These are phyloP conservation scores for Lucilia cuprina DNA, from an alignment of 1,140 invertebrate species.

Conservation along the genomic window DNA sequence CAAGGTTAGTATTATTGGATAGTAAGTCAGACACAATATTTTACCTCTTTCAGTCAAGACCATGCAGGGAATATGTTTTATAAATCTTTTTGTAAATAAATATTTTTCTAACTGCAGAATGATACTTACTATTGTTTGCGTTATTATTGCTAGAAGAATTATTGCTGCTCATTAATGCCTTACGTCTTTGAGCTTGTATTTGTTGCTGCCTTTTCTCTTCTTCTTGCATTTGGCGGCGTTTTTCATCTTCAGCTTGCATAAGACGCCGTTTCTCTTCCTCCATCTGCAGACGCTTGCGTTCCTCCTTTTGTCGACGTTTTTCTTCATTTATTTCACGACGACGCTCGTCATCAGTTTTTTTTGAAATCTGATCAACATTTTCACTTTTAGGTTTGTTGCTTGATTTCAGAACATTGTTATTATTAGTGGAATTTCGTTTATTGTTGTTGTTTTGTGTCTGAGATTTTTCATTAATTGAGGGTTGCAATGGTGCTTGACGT, in stretches of 20 bases:
- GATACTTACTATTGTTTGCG: no score
- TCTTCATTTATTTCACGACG: constrained; percentile 66
- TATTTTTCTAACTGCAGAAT: no score
- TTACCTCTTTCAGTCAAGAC: no score
- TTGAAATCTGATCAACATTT: constrained; percentile 46
- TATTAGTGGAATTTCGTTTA: constrained; percentile 27
- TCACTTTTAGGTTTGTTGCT: constrained; percentile 37
- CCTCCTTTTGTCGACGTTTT: constrained; percentile 61
- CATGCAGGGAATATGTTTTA: no score
- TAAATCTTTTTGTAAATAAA: no score
- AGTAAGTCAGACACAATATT: no score
- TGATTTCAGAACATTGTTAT: constrained; percentile 40
- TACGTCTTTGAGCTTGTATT: constrained; percentile 57
- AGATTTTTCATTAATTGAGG: constrained; percentile 1
- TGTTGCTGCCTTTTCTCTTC: constrained; percentile 56
- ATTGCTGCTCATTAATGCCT: constrained; percentile 49
- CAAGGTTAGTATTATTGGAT: no score
- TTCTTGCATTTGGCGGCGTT: constrained; percentile 50
- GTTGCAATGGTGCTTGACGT: neutral
- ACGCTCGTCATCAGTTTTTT: constrained; percentile 63
- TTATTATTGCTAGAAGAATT: neutral
- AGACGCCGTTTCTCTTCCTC: constrained; percentile 53
- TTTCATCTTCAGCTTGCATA: constrained; percentile 55
- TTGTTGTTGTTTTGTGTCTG: constrained; percentile 24
- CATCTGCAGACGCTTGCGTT: constrained; percentile 48